Base-by-base conservation (phyloP, 2,113 vertebrate genomes). In the Tor tambroides region DNA sequence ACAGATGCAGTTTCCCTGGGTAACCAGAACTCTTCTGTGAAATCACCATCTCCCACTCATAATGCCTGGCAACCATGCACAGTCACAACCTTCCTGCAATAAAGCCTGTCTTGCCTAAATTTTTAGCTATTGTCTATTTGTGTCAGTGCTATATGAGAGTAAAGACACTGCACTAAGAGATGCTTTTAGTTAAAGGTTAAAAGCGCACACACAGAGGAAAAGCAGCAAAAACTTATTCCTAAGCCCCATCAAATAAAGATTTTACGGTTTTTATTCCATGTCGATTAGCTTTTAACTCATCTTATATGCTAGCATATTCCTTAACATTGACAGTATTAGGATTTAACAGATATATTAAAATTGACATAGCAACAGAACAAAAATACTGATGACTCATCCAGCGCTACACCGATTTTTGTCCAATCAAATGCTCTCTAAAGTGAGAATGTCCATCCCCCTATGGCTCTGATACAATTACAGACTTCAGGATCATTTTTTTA, bases 1-100 rank as follows among this genome's bases (percentile, higher is more conserved):
- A 63, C 84, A 83, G 72, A 78, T 28, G 28, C 80, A 23, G 88
- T 86, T 79, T 86, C 88, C 87, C 84, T 84, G 63, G 85, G 80
- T 83, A 86, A 88, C 80, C 85, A 79, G 56, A 63, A 30, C 46
- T 71, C 21, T 69, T 65, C 76, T 51, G 23, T 30, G 21, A 83
- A 72, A 59, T 63, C 75, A 49, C 75, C 51, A 1, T 79, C 80
- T 79, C 80, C 61, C 74, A 78, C 87, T 83, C 61, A 74, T 46
- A 38, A 85, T 83, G 87, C 84, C 77, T 89, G 86, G 88, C 74
- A 89, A 89, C 85, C 2, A 35, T 61, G 51, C 9, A 32, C 8
- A 14, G 65, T 75, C 72, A 17, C 21, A 86, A 28, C 51, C 46
- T 61, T 61, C 46, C 80, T 83, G 80, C 80, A 77, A 35, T 19